phyloP scores from a whole-genome alignment of 1,140 invertebrate genomes.

The Aporrectodea caliginosa region DNA sequence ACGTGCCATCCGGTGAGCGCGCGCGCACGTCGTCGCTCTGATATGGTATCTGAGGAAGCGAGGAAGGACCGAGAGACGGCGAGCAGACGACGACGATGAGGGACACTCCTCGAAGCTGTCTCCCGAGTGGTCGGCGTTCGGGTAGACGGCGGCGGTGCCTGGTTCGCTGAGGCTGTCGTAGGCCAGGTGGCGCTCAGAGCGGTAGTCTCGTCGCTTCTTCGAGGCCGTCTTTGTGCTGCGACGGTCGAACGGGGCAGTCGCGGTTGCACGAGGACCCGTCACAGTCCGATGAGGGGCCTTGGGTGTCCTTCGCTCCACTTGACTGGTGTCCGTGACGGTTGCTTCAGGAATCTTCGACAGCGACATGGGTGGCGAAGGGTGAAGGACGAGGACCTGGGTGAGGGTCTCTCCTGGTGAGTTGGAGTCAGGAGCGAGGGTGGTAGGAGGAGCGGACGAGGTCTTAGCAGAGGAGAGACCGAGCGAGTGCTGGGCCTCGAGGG shows the following conservation, averaged over 20 bases:
- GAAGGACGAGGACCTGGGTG: not conserved
- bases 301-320: not conserved
- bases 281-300: not conserved
- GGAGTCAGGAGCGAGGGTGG: not conserved
- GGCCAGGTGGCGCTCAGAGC: slow-evolving; percentile 38
- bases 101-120: not conserved
- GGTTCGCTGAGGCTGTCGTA: not conserved
- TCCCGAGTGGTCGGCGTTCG: not conserved
- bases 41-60: not conserved
- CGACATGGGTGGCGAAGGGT: not conserved
- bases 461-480: no score
- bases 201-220: slow-evolving; percentile 55
- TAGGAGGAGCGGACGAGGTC: not conserved
- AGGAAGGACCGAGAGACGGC: not conserved
- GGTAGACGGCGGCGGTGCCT: not conserved
- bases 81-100: not conserved
- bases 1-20: slow-evolving; percentile 37
- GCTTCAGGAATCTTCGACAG: not conserved
- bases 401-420: no score
- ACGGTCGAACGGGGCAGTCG: slow-evolving; percentile 41
- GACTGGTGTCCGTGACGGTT: not conserved
- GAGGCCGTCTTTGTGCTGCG: slow-evolving; percentile 50
- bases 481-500: not conserved
- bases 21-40: no score
- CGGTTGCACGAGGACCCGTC: not conserved